Evolutionary conservation across 2,113 vertebrate species (phyloP).

Genomic region (Gobio gobio): DNA sequence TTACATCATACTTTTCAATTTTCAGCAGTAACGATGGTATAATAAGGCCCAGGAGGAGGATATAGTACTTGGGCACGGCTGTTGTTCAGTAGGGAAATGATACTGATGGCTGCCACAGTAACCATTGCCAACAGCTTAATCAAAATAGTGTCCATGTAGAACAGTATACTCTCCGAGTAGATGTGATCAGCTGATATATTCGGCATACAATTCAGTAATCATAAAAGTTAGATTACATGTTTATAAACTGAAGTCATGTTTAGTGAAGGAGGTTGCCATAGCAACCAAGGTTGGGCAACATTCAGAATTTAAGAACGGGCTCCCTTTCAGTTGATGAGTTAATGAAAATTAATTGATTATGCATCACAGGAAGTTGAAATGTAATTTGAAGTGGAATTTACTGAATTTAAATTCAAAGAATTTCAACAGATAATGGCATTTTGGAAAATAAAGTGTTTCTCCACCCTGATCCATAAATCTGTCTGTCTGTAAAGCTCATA

Average conservation of each 20-base stretch:
- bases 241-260: not conserved
- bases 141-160: conserved; percentile 29
- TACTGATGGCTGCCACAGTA: conserved; percentile 47
- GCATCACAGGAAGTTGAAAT: not conserved
- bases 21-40: conserved; percentile 38
- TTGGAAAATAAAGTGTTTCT: not conserved
- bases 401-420: not conserved
- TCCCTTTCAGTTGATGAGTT: not conserved
- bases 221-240: not conserved
- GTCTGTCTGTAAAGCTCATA: too few species aligned
- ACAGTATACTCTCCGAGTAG: not conserved
- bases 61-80: not conserved
- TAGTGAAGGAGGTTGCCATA: not conserved
- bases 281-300: not conserved
- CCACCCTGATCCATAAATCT: not conserved
- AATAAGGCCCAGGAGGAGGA: conserved; percentile 40
- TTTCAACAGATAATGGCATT: not conserved
- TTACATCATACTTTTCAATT: conserved; percentile 45
- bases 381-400: not conserved
- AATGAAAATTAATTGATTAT: not conserved
- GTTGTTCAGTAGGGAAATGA: conserved; percentile 42
- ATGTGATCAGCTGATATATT: not conserved
- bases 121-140: conserved; percentile 24
- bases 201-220: not conserved
- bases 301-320: not conserved